Base-by-base conservation (phyloP, 2,113 vertebrate species). In the Numida meleagris region DNA sequence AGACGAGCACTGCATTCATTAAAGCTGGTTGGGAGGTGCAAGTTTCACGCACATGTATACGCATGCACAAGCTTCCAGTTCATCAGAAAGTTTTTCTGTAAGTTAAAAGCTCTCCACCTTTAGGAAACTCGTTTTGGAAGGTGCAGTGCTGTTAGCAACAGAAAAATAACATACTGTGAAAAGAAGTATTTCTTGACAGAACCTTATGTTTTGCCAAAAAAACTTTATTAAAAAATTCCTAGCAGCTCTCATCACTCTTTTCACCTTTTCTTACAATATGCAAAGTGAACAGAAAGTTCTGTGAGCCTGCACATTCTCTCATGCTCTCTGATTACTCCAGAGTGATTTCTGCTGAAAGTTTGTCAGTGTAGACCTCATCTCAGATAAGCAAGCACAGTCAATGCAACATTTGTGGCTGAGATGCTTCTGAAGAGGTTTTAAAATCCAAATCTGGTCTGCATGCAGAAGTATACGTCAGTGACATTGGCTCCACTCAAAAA, bases 141-240 rank as follows among this genome's bases (percentile, higher is more conserved):
- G 21, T 29, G 33, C 67, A 86, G 42, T 40, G 5, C 55, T 63
- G 38, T 86, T 80, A 92, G 61, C 46, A 55, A 24, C 34, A 68
- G n/a, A 8, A 0, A 89, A 63, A 65, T 81, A 88, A 62, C 3
- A 8, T 19, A 17, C 34, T 67, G 43, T 45, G 55, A 88, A 77
- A 58, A 42, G 20, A 84, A 82, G 7, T 5, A 4, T 59, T 85
- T 82, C 68, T 46, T 88, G 82, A 74, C 55, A 91, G 38, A 61
- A 48, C 3, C 6, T 15, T 20, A 7, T 33, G 17, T 77, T 94
- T 86, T 86, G 50, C 79, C 48, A 77, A 87, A 87, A 79, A n/a
- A 29, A 5, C 17, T 79, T 86, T 34, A 95, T 92, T 82, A 80
- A 95, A 90, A 93, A 86, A 86, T 88, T 90, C 90, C 68, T 81